Percentiles rank a stretch among this genome's conserved stretches.
phyloP scores from a whole-genome alignment of 2,113 vertebrate genomes.

The Muntiacus muntjak region DNA sequence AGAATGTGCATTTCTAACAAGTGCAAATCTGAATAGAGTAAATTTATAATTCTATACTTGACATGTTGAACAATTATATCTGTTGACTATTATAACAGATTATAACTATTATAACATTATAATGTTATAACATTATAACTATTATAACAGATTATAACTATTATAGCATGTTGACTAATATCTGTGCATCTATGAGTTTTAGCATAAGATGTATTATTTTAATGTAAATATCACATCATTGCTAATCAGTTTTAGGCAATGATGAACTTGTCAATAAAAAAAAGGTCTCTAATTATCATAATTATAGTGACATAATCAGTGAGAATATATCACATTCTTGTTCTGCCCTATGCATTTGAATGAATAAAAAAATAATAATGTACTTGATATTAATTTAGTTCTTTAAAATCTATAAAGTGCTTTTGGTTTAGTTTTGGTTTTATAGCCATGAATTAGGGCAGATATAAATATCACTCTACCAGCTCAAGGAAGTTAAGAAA shows the following conservation, averaged over 20 bases:
- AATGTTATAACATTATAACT: no score
- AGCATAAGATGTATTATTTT: slow-evolving; percentile 12
- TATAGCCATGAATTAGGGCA: neutral
- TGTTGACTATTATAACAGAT: neutral
- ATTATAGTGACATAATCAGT: slow-evolving; percentile 35
- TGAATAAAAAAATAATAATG: neutral
- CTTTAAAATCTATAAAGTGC: neutral
- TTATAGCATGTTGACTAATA: neutral
- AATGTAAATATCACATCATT: neutral
- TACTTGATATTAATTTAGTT: neutral
- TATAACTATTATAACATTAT: no score
- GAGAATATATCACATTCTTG: neutral
- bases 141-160: no score
- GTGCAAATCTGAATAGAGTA: neutral
- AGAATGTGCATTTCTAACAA: neutral
- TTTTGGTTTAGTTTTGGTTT: neutral
- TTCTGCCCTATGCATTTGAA: neutral
- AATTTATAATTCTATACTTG: neutral
- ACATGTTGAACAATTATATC: neutral
- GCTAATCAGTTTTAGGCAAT: slow-evolving; percentile 22
- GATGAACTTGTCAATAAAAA: slow-evolving; percentile 13
- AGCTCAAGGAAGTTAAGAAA: neutral
- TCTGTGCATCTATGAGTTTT: slow-evolving; percentile 4
- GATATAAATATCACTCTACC: neutral
- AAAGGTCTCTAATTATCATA: slow-evolving; percentile 15